Conservation (phyloP, 2,797 vertebrate genomes). For the Ctenochaetus hawaiiensis region DNA sequence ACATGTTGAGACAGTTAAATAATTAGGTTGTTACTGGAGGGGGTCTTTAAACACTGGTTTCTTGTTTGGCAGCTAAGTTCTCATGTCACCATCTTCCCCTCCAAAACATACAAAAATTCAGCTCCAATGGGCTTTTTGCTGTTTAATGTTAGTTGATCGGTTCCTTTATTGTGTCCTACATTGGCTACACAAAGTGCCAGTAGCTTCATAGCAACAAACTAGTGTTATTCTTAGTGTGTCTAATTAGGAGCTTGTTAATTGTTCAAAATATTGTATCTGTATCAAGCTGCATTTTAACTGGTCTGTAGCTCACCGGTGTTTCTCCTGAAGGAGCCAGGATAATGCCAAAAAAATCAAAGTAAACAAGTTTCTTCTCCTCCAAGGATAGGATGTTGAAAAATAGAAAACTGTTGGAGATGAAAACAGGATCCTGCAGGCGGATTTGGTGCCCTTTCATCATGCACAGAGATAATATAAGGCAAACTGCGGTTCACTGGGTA, state of each 20-base stretch:
- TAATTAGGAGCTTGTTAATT: slow-evolving; percentile 48
- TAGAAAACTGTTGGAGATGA: slow-evolving; percentile 31
- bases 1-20: too few relatives aligned
- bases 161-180: background rate
- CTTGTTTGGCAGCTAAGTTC: too few relatives aligned
- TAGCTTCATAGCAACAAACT: slow-evolving; percentile 11
- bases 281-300: slow-evolving; percentile 44
- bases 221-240: slow-evolving; percentile 18
- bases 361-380: slow-evolving; percentile 12
- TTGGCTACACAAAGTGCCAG: background rate
- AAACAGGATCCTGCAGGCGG: slow-evolving; percentile 25
- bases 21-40: too few relatives aligned
- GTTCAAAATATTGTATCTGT: slow-evolving; percentile 34
- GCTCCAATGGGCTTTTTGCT: too few relatives aligned
- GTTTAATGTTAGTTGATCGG: too few relatives aligned
- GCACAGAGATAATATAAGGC: slow-evolving; percentile 25
- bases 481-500: slow-evolving; percentile 21
- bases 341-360: slow-evolving; percentile 41
- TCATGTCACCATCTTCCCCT: too few relatives aligned
- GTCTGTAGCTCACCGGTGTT: slow-evolving; percentile 47
- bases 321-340: slow-evolving; percentile 12
- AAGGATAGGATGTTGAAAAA: slow-evolving; percentile 24
- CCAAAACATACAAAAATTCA: too few relatives aligned
- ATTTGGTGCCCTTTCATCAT: slow-evolving; percentile 27
- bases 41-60: too few relatives aligned